phyloP scores from a whole-genome alignment of 2,113 vertebrate genomes.

The Anseranas semipalmata region DNA sequence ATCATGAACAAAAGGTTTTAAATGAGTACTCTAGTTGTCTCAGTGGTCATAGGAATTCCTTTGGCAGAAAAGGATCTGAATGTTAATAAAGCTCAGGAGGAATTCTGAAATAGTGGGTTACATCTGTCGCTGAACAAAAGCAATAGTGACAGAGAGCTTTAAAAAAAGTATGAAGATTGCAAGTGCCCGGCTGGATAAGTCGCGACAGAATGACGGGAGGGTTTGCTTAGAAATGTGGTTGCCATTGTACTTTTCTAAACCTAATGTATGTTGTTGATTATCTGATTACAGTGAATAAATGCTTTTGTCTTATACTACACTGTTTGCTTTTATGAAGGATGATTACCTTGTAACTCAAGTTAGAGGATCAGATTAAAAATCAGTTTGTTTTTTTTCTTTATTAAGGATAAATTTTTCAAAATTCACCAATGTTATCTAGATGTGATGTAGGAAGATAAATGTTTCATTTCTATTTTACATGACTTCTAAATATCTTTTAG shows the following conservation, averaged over 20 bases:
- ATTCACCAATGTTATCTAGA: background rate
- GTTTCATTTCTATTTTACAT: background rate
- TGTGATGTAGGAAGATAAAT: background rate
- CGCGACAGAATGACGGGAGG: background rate
- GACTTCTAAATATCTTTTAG: background rate
- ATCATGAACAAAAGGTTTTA: background rate
- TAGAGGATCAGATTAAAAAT: background rate
- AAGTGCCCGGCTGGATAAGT: background rate
- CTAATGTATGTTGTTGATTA: background rate
- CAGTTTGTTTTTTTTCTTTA: background rate
- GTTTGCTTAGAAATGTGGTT: accelerated
- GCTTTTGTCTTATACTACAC: background rate
- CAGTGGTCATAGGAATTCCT: background rate
- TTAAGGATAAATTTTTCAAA: background rate
- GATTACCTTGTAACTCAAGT: background rate
- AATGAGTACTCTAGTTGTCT: background rate
- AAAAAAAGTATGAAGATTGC: background rate
- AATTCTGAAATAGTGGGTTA: background rate
- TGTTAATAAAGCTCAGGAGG: background rate
- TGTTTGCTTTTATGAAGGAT: background rate
- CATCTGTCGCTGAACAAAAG: background rate
- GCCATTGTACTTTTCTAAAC: background rate
- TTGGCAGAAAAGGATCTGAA: background rate
- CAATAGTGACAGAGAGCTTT: background rate
- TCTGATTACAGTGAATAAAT: background rate